Evolutionary conservation across 35 echinoderm and acorn worm genomes (phyloP).

Genomic region (Heliocidaris erythrogramma): DNA sequence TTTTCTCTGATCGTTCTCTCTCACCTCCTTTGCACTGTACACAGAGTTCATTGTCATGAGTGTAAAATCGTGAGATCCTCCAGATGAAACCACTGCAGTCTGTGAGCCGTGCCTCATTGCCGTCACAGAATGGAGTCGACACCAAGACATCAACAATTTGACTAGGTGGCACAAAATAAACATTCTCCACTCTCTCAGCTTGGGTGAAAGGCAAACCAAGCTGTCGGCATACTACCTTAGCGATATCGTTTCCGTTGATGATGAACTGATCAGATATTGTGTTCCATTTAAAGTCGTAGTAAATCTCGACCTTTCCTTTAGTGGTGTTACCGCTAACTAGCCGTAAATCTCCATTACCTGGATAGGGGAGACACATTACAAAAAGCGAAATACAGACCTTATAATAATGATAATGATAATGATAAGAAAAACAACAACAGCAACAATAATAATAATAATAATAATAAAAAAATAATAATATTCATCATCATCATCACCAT

Average conservation of each 20-base stretch:
- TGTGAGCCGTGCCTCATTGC: background rate
- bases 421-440: too few relatives aligned
- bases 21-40: background rate
- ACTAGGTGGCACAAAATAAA: background rate
- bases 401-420: too few relatives aligned
- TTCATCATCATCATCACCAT: too few relatives aligned
- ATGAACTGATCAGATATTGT: background rate
- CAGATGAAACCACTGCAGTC: background rate
- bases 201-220: background rate
- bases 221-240: background rate
- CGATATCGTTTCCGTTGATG: background rate
- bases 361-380: background rate
- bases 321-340: background rate
- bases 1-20: background rate
- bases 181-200: background rate
- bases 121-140: background rate
- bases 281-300: background rate
- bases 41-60: background rate
- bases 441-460: too few relatives aligned
- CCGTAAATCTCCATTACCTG: background rate
- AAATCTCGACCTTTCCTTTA: background rate
- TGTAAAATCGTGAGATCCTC: background rate
- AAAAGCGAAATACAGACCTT: background rate
- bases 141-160: background rate
- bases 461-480: too few relatives aligned